phyloP scores from a whole-genome alignment of 2,113 vertebrate species.

The Centropus bengalensis region DNA sequence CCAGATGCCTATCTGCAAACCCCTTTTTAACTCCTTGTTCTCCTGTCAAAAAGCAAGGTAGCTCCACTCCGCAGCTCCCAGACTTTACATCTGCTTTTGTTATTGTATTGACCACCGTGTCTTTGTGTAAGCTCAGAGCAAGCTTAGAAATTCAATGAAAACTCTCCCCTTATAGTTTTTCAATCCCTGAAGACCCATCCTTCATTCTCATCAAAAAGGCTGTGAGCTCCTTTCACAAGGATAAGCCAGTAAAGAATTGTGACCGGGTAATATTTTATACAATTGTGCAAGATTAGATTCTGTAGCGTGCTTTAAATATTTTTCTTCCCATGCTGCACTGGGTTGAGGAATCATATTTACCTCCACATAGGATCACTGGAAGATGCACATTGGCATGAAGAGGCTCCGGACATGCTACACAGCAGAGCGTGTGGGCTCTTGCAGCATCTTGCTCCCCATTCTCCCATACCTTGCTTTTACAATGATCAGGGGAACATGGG shows the following conservation, averaged over 20 bases:
- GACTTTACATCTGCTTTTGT: background rate
- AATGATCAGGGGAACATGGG: fast-evolving
- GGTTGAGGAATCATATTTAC: background rate
- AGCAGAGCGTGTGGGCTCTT: fast-evolving
- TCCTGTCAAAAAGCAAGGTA: background rate
- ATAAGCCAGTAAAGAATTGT: background rate
- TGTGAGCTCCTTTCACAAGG: background rate
- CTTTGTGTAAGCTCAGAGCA: background rate
- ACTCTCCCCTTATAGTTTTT: background rate
- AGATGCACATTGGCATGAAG: fast-evolving
- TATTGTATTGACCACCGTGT: background rate
- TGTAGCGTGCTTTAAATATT: background rate
- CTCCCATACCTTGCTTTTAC: fast-evolving
- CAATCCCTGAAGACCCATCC: background rate
- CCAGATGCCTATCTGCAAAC: background rate
- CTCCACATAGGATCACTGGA: background rate
- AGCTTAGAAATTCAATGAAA: background rate
- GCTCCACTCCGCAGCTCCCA: background rate
- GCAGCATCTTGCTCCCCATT: background rate
- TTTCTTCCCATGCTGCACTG: background rate
- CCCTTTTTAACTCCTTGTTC: background rate
- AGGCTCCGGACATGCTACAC: background rate
- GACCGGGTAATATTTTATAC: background rate
- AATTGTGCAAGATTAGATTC: background rate
- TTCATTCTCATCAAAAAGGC: background rate